Conservation (phyloP, 2,888 invertebrate species). For the Pseudolycoriella hygida region DNA sequence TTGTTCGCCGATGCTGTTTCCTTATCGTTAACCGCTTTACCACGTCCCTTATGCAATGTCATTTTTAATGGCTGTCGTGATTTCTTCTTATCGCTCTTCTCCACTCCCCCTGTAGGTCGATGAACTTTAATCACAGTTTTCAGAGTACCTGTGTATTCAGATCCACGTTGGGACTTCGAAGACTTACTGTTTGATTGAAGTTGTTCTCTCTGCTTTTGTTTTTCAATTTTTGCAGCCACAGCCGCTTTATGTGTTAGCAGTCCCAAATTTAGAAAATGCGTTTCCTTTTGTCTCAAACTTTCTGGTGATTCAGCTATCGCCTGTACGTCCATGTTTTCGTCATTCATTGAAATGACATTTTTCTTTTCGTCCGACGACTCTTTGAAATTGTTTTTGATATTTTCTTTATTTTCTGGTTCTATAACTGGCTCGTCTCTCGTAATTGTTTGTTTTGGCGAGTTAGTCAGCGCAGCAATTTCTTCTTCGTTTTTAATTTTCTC, state of each 20-base stretch:
- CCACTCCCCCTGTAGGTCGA: slow-evolving; percentile 18
- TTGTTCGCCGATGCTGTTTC: slow-evolving; percentile 17
- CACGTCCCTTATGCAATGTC: slow-evolving; percentile 56
- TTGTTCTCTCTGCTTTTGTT: slow-evolving; percentile 31
- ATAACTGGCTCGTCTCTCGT: background rate
- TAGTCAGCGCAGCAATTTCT: background rate
- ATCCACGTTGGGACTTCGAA: slow-evolving; percentile 7
- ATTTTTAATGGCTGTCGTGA: slow-evolving; percentile 56
- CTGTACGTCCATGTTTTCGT: slow-evolving; percentile 5
- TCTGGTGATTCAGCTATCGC: background rate
- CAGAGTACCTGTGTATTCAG: slow-evolving; percentile 57
- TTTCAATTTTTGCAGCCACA: slow-evolving; percentile 44
- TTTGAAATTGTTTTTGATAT: background rate
- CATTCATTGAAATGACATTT: background rate
- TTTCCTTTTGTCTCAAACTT: slow-evolving; percentile 36
- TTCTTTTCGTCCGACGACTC: slow-evolving; percentile 7
- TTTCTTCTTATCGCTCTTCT: slow-evolving; percentile 33
- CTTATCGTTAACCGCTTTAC: slow-evolving; percentile 33
- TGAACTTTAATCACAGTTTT: slow-evolving; percentile 71
- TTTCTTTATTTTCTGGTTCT: background rate
- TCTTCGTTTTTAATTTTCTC: background rate
- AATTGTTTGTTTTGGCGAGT: background rate
- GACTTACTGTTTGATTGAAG: slow-evolving; percentile 1
- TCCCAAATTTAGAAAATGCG: slow-evolving; percentile 54
- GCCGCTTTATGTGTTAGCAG: slow-evolving; percentile 56